phyloP scores from a whole-genome alignment of 2,888 invertebrate genomes.

The Harpagoxenus sublaevis region DNA sequence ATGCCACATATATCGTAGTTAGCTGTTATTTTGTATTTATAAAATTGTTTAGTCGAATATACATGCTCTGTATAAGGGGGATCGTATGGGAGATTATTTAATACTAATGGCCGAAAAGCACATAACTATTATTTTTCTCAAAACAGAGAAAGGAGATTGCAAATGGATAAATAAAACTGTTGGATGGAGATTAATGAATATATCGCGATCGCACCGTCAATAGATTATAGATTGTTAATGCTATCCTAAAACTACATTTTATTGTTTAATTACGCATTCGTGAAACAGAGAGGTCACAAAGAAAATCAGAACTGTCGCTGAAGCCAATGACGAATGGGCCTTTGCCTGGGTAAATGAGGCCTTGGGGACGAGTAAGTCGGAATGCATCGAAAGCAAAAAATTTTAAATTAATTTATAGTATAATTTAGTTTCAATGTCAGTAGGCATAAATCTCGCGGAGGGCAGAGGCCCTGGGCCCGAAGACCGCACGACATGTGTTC shows the following conservation, averaged over 20 bases:
- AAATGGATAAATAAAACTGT: neutral
- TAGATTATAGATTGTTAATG: neutral
- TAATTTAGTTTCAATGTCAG: constrained; percentile 79
- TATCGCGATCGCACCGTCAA: neutral
- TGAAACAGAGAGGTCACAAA: neutral
- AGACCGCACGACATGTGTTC: constrained; percentile 40
- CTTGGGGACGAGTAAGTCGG: constrained; percentile 23
- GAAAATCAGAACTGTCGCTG: neutral
- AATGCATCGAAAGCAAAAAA: constrained; percentile 67
- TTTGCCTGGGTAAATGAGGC: constrained; percentile 18
- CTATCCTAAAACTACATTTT: constrained; percentile 36
- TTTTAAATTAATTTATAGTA: constrained; percentile 77
- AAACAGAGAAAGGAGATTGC: neutral
- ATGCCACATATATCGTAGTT: neutral
- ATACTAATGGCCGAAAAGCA: neutral
- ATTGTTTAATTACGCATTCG: constrained; percentile 44
- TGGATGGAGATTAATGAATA: neutral
- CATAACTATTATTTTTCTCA: neutral
- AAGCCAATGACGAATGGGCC: constrained; percentile 33
- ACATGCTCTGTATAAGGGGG: neutral
- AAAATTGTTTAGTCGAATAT: neutral
- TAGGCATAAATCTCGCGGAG: constrained; percentile 73
- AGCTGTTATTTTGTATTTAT: neutral
- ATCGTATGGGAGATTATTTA: neutral
- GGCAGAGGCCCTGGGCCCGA: constrained; percentile 65